Conservation (phyloP, 2,797 vertebrate genomes). For the Zalophus californianus region DNA sequence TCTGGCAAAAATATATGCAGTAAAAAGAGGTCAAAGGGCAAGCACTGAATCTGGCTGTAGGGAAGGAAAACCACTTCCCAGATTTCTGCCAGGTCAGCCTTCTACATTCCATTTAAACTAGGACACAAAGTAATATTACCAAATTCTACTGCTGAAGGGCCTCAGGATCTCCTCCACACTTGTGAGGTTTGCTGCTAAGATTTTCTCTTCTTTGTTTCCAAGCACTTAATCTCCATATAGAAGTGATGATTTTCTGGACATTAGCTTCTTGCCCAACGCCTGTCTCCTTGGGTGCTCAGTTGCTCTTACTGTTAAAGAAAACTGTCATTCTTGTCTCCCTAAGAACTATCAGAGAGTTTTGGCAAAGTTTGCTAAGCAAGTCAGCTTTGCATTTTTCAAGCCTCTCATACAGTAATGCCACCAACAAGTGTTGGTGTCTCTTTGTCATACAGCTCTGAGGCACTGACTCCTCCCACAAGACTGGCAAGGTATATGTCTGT, state of each 20-base stretch:
- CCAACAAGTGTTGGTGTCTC: neutral
- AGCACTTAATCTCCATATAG: neutral
- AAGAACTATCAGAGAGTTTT: neutral
- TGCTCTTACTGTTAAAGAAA: neutral
- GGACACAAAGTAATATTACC: neutral
- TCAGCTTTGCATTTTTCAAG: neutral
- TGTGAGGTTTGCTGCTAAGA: neutral
- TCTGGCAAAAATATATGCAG: neutral
- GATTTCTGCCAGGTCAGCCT: neutral
- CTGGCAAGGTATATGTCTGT: neutral
- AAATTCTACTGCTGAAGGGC: neutral
- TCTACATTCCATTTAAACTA: neutral
- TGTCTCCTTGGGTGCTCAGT: neutral
- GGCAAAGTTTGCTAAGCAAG: neutral
- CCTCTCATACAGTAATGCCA: neutral
- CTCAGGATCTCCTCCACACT: neutral
- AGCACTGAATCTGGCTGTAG: fast-evolving
- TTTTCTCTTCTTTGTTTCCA: neutral
- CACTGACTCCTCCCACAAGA: neutral
- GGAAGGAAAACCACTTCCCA: neutral
- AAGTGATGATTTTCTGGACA: neutral
- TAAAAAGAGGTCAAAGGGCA: neutral
- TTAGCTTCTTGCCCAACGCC: neutral
- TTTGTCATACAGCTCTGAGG: neutral
- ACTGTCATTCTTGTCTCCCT: neutral